Evolutionary conservation across 2,113 vertebrate genomes (phyloP), one percentile per base, ranked within the genome.

Genomic region (Procavia capensis): DNA sequence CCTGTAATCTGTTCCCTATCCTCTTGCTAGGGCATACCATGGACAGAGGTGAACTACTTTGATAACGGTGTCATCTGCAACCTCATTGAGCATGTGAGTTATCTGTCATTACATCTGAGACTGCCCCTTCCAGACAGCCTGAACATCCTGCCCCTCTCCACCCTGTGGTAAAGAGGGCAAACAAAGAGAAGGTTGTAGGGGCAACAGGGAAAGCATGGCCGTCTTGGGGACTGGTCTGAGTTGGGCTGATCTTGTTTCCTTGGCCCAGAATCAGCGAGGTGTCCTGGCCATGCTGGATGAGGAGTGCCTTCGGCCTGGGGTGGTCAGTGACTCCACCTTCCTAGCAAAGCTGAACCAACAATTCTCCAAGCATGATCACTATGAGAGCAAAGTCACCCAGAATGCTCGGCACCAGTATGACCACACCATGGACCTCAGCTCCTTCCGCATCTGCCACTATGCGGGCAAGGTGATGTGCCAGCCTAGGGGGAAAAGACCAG

Each of bases 261-360:
- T 27, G 87, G 8, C 0, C 0, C 90, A 99, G 99, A 97, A 59
- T 96, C 98, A 98, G 85, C 84, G 25, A 0, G 98, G 99, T 61
- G 98, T 99, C 97, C 95, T 99, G 97, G 98, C 98, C 90, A 98
- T 99, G 98, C 97, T 99, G 97, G 99, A 99, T 0, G 99, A 99
- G 90, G 99, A 99, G 95, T 99, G 99, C 85, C 98, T 98, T 95
- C 96, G 99, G 57, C 99, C 99, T 0, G 99, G 99, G 0, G 79
- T 95, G 61, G 98, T 98, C 96, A 98, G 98, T 0, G 98, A 99
- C 91, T 94, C 96, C 66, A 99, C 98, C 47, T 99, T 99, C 97
- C 97, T 99, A 54, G 85, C 88, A 50, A 99, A 99, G 76, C 98
- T 99, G 76, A 98, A 98, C 96, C 97, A 98, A 63, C 92, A 97